A percentile compares a stretch with the other conserved stretches of the same genome.
phyloP scores from a whole-genome alignment of 2,888 invertebrate genomes.

The Hypena proboscidalis region DNA sequence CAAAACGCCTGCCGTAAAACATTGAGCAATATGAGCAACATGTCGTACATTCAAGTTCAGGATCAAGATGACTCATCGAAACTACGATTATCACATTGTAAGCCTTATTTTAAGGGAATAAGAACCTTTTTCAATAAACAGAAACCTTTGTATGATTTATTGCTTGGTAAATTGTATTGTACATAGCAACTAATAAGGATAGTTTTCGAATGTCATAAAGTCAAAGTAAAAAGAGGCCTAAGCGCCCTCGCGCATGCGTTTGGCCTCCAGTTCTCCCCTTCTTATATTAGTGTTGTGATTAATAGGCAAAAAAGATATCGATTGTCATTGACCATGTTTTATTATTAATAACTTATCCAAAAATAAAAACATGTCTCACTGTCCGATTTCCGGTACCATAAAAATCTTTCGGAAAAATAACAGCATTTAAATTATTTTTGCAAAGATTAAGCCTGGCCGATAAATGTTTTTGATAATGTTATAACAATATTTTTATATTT shows the following conservation, averaged over 20 bases:
- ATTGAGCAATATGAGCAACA: conserved; percentile 19
- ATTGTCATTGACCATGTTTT: too few species aligned
- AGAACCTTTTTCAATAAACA: conserved; percentile 2
- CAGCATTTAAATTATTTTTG: too few species aligned
- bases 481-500: too few species aligned
- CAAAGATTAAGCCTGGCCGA: too few species aligned
- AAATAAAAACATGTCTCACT: not conserved
- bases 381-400: not conserved
- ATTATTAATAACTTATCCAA: too few species aligned
- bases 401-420: too few species aligned
- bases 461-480: too few species aligned
- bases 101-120: fast-evolving
- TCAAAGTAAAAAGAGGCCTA: conserved; percentile 8
- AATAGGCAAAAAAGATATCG: not conserved
- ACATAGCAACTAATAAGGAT: fast-evolving
- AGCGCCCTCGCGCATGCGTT: conserved; percentile 35
- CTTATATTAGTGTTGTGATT: conserved; percentile 25
- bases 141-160: too few species aligned
- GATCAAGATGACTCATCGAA: conserved; percentile 11
- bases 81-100: not conserved
- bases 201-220: conserved; percentile 1
- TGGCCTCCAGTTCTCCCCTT: conserved; percentile 19
- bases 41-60: conserved; percentile 23
- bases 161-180: conserved; percentile 4
- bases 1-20: conserved; percentile 13